These are phyloP conservation scores for Epiblema foenella DNA, from an alignment of 2,888 invertebrate species.

Conservation along the genomic window DNA sequence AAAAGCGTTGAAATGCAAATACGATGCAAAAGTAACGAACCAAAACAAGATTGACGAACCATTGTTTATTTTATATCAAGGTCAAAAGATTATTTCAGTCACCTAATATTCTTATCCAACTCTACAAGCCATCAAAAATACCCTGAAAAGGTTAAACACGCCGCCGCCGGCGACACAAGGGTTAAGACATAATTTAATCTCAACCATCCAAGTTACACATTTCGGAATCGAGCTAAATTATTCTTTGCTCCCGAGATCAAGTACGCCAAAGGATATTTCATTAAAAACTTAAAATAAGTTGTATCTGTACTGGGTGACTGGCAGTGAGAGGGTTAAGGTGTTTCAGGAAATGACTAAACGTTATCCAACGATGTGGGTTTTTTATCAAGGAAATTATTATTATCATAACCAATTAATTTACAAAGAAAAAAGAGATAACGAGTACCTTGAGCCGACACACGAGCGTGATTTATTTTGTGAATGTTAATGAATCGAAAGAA, in stretches of 20 bases:
- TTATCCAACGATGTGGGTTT: neutral
- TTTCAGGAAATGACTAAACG: constrained; percentile 21
- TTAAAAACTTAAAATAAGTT: constrained; percentile 77
- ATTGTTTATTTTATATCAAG: too few species aligned
- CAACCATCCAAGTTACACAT: constrained; percentile 49
- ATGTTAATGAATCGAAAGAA: too few species aligned
- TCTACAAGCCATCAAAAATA: constrained; percentile 21
- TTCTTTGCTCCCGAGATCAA: constrained; percentile 60
- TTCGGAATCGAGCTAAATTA: constrained; percentile 50
- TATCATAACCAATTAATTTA: too few species aligned
- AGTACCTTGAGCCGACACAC: too few species aligned
- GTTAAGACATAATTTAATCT: constrained; percentile 63
- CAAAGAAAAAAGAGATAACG: too few species aligned
- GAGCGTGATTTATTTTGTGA: too few species aligned
- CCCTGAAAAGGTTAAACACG: constrained; percentile 29
- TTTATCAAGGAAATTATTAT: too few species aligned
- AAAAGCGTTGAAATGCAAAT: too few species aligned
- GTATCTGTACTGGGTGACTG: constrained; percentile 62
- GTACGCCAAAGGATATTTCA: constrained; percentile 72
- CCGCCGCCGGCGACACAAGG: constrained; percentile 43
- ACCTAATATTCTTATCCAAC: neutral
- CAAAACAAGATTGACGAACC: neutral
- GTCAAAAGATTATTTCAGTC: neutral
- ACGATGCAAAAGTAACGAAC: too few species aligned
- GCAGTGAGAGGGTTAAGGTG: neutral